Conservation (phyloP, 2,113 vertebrate species). For the Thryonomys swinderianus region DNA sequence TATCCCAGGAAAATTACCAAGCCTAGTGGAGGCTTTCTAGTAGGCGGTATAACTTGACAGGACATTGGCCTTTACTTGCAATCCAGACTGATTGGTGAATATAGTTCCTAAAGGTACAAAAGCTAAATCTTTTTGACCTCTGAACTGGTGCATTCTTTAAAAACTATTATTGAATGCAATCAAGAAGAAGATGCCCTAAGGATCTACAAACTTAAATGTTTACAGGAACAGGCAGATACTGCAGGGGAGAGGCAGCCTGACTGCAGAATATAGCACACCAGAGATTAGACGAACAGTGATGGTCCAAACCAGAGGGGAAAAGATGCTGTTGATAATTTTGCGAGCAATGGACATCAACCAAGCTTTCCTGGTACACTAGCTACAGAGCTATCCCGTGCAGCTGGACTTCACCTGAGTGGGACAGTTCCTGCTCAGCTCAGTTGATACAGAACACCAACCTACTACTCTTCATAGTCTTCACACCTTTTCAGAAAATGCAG, state of each 20-base stretch:
- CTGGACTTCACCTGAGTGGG: not conserved
- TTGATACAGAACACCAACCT: not conserved
- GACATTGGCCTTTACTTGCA: not conserved
- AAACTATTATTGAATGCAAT: constrained; percentile 8
- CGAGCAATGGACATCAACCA: not conserved
- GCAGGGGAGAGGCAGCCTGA: not conserved
- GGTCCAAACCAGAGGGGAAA: not conserved
- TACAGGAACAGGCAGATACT: not conserved
- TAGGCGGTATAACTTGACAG: constrained; percentile 25
- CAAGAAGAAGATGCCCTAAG: not conserved
- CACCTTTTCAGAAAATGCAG: constrained; percentile 11
- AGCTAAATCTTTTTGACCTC: constrained; percentile 50
- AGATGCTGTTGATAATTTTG: not conserved
- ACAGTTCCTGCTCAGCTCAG: not conserved
- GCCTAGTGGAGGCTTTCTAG: not conserved
- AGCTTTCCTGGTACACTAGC: not conserved
- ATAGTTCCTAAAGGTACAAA: constrained; percentile 38
- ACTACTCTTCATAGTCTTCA: not conserved
- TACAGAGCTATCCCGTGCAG: not conserved
- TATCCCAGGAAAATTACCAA: constrained; percentile 27
- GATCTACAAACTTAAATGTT: not conserved
- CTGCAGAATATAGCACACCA: not conserved
- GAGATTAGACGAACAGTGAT: not conserved
- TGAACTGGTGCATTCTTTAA: constrained; percentile 31
- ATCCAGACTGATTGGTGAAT: constrained; percentile 5